Conservation (phyloP, 2,888 invertebrate species). For the Cephus pygmeus region DNA sequence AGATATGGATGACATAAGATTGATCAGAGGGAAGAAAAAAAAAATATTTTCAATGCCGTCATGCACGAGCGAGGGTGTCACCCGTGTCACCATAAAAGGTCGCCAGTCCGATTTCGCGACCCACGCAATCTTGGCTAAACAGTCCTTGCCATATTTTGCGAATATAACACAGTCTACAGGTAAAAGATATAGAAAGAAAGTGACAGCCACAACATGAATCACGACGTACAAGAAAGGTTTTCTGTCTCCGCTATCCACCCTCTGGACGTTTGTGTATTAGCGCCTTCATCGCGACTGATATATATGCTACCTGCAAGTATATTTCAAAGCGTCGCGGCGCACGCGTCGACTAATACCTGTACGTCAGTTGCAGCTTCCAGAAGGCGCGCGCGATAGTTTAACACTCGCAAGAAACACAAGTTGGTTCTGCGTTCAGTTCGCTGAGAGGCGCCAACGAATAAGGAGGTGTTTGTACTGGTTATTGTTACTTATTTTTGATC, state of each 20-base stretch:
- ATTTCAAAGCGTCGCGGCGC: neutral
- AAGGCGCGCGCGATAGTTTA: neutral
- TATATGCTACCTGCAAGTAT: neutral
- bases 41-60: neutral
- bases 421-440: neutral
- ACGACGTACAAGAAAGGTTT: neutral
- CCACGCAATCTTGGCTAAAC: neutral
- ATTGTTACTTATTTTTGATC: neutral
- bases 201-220: neutral
- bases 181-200: neutral
- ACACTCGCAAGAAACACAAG: neutral
- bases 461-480: neutral
- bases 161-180: neutral
- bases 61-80: neutral
- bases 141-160: neutral
- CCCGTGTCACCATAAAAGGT: neutral
- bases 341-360: neutral
- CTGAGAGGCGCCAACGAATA: neutral
- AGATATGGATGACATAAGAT: neutral
- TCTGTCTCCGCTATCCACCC: neutral
- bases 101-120: neutral
- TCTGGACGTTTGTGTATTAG: neutral
- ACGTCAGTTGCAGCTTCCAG: neutral
- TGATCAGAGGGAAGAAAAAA: neutral
- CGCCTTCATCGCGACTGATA: neutral